Conservation (phyloP, 2,797 vertebrate species). For the Acanthopagrus latus region DNA sequence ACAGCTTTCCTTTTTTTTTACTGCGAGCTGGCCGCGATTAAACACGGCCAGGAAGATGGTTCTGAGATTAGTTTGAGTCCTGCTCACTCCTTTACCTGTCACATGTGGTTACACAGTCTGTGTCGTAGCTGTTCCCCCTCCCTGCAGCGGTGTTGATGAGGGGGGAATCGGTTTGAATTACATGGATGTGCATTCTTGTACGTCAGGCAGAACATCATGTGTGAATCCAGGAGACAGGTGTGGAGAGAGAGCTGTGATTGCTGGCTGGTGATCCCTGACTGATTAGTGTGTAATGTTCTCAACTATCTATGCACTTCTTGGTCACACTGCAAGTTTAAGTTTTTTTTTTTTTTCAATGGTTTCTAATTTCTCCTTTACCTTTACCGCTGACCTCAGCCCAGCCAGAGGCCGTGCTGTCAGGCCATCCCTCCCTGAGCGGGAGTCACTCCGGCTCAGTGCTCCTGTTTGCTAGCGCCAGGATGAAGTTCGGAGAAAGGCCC, state of each 20-base stretch:
- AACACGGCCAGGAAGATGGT: slow-evolving; percentile 23
- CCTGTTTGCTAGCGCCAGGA: slow-evolving; percentile 50
- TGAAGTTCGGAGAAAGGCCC: slow-evolving; percentile 47
- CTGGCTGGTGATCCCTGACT: slow-evolving; percentile 12
- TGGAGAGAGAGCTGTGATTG: slow-evolving; percentile 30
- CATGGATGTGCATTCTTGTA: slow-evolving; percentile 43
- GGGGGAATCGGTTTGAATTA: slow-evolving; percentile 59
- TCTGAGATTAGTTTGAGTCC: slow-evolving; percentile 44
- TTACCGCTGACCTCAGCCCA: slow-evolving; percentile 47
- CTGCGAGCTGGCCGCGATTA: slow-evolving; percentile 38
- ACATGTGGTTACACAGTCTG: slow-evolving; percentile 44
- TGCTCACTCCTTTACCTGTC: slow-evolving; percentile 48
- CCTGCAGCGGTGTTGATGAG: slow-evolving; percentile 53
- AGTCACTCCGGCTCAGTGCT: slow-evolving; percentile 37
- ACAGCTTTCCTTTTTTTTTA: slow-evolving; percentile 13
- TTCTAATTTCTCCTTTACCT: slow-evolving; percentile 47
- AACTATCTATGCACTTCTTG: no score
- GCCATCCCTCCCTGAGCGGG: slow-evolving; percentile 15
- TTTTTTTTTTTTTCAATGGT: slow-evolving; percentile 25
- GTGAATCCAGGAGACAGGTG: slow-evolving; percentile 65
- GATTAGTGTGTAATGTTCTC: no score
- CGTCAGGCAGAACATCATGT: slow-evolving; percentile 44
- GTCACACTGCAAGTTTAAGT: neutral
- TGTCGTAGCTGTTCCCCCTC: slow-evolving; percentile 6
- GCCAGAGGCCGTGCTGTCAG: slow-evolving; percentile 35